A percentile compares a stretch with the other conserved stretches of the same genome.
phyloP scores from a whole-genome alignment of 2,888 invertebrate genomes.

The Macrosiphum euphorbiae region DNA sequence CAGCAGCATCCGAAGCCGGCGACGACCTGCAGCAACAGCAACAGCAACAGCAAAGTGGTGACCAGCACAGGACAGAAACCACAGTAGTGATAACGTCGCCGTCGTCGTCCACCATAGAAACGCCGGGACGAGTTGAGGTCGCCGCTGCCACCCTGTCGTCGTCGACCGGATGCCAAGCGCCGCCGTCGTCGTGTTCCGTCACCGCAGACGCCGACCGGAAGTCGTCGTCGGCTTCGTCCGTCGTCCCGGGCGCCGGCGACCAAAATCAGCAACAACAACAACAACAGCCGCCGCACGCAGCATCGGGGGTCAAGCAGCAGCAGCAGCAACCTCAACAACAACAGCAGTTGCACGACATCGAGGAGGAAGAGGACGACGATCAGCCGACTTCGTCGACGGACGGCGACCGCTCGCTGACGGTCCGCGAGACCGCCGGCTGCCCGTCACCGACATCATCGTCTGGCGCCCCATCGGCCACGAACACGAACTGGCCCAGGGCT shows the following conservation, averaged over 20 bases:
- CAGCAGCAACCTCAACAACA: slow-evolving; percentile 9
- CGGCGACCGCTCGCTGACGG: slow-evolving; percentile 64
- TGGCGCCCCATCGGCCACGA: slow-evolving; percentile 17
- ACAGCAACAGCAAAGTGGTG: slow-evolving; percentile 32
- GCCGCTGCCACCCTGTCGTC: slow-evolving; percentile 37
- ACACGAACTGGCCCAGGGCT: slow-evolving; percentile 22
- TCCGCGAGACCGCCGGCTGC: slow-evolving; percentile 57
- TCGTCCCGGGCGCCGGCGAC: background rate
- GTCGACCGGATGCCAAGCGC: slow-evolving; percentile 54
- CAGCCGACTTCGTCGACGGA: background rate
- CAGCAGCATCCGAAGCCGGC: slow-evolving; percentile 44
- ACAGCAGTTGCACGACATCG: slow-evolving; percentile 67
- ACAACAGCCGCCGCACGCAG: background rate
- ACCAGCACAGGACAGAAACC: background rate
- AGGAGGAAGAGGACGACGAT: slow-evolving; percentile 67
- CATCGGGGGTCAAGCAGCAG: background rate
- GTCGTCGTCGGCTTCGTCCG: background rate
- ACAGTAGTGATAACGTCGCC: slow-evolving; percentile 22
- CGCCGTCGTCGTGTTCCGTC: slow-evolving; percentile 5
- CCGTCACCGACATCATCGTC: slow-evolving; percentile 65
- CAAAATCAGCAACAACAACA: slow-evolving; percentile 1
- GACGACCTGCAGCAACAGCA: slow-evolving; percentile 38
- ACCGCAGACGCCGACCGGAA: slow-evolving; percentile 4
- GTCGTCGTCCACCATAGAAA: slow-evolving; percentile 65
- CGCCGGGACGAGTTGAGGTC: slow-evolving; percentile 64